A percentile compares a stretch with the other conserved stretches of the same genome.
Evolutionary conservation across 2,888 invertebrate species (phyloP).

Genomic region (Orthonevra nobilis): DNA sequence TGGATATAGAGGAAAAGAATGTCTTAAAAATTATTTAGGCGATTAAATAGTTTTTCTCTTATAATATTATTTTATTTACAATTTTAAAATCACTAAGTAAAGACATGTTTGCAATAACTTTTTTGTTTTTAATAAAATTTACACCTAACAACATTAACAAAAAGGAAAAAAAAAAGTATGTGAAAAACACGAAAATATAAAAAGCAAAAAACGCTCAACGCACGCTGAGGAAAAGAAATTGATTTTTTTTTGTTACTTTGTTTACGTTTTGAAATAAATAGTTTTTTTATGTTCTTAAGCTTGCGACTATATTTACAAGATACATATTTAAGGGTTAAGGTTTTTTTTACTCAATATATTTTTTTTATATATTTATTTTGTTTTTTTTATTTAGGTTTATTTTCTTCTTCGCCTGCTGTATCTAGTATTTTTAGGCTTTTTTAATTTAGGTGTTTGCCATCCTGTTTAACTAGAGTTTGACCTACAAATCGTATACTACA

Average conservation of each 20-base stretch:
- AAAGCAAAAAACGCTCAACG: no score
- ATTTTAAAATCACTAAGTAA: no score
- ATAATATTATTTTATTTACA: not conserved
- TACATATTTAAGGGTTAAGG: conserved; percentile 25
- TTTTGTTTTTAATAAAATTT: conserved; percentile 43
- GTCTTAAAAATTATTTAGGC: conserved; percentile 38
- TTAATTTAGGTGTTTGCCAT: conserved; percentile 11
- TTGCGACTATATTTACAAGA: conserved; percentile 57
- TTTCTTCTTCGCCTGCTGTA: no score
- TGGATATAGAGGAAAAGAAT: conserved; percentile 26
- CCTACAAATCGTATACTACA: conserved; percentile 62
- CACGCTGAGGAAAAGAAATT: conserved; percentile 42
- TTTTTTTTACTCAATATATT: conserved; percentile 30
- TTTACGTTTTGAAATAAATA: conserved; percentile 4
- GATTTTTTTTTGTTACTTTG: conserved; percentile 19
- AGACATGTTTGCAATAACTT: no score
- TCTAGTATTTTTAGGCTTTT: no score
- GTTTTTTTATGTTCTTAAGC: conserved; percentile 21
- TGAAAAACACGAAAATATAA: conserved; percentile 26
- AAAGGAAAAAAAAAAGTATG: conserved; percentile 27
- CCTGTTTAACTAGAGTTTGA: conserved; percentile 15
- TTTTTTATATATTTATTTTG: conserved; percentile 6
- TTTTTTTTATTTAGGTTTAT: conserved; percentile 3
- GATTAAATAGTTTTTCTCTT: conserved; percentile 27
- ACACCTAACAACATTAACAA: conserved; percentile 66